phyloP scores from a whole-genome alignment of 1,140 invertebrate species.

The Condylostylus longicornis region DNA sequence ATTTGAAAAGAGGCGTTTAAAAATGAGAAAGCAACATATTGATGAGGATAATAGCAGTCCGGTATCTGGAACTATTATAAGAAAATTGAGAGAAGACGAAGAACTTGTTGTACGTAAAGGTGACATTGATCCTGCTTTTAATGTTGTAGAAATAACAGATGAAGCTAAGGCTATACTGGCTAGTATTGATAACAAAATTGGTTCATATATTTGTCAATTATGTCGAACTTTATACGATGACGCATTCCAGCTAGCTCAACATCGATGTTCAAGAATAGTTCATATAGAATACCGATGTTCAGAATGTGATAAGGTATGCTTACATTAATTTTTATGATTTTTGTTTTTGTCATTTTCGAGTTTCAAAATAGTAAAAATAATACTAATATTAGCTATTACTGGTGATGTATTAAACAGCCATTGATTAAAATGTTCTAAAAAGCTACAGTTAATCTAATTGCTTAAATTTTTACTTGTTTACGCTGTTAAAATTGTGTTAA shows the following conservation, averaged over 20 bases:
- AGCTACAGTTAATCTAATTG: too few relatives aligned
- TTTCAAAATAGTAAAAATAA: too few relatives aligned
- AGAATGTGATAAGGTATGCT: conserved; percentile 78
- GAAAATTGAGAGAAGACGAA: conserved; percentile 61
- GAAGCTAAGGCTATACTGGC: conserved; percentile 86
- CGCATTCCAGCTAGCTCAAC: conserved; percentile 90
- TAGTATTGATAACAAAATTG: conserved; percentile 92
- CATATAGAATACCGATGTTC: conserved; percentile 97
- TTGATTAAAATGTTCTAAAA: too few relatives aligned
- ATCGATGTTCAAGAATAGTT: conserved; percentile 90
- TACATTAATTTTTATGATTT: not conserved
- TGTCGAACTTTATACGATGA: conserved; percentile 87
- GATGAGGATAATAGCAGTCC: conserved; percentile 96
- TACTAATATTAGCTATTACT: too few relatives aligned
- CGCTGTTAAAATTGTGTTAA: too few relatives aligned
- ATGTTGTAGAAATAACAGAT: conserved; percentile 91
- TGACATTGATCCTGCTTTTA: conserved; percentile 93
- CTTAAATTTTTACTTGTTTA: too few relatives aligned
- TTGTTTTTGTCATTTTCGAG: not conserved
- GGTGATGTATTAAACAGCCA: not conserved
- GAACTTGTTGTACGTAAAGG: conserved; percentile 65
- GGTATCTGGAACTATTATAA: conserved; percentile 92
- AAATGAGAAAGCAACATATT: conserved; percentile 58
- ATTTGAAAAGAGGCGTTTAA: conserved; percentile 40
- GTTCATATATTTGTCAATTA: conserved; percentile 87